Evolutionary conservation across 2,797 vertebrate genomes (phyloP), one percentile per base, ranked within the genome.

Genomic region (Orestias chungarensis): DNA sequence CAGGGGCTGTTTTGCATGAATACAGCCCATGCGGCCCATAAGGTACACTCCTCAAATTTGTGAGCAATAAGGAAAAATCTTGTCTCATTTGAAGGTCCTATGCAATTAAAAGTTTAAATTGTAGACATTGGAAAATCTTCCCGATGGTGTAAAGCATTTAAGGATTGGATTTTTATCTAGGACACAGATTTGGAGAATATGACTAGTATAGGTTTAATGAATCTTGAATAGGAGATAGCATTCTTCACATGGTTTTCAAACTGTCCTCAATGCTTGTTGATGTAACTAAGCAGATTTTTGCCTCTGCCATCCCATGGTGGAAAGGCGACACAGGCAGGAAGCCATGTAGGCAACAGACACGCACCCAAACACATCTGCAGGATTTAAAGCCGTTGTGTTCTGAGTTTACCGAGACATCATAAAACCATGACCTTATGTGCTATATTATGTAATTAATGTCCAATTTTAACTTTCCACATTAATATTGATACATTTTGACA

Each of bases 241-340:
- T 2, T 46, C 44, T 17, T 3, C 14, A 18, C 18, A n/a, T 46
- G 44, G 15, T 46, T 49, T 55, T 73, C 73, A 81, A 78, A 69
- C 40, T 80, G 80, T 66, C 12, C 64, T 23, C 33, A 76, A 31
- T 70, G 27, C 29, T 66, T 29, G 18, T 29, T 40, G 38, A 38
- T 38, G 38, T 8, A 38, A 38, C 4, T 38, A 38, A 4, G 8
- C 4, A 38, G 8, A 38, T 38, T 38, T 8, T 38, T 38, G 38
- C 38, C 8, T 38, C 38, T 38, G 38, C 38, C 38, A 38, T 8
- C 38, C 38, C 38, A 38, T 38, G 38, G 38, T 38, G 38, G 38
- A 38, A 38, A 38, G 38, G 38, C 8, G 38, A 4, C 38, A 4
- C 8, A 8, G 38, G 38, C 38, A 38, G 8, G 38, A 8, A 38